Evolutionary conservation across 2,888 invertebrate species (phyloP).

Genomic region (Cheilosia soror): DNA sequence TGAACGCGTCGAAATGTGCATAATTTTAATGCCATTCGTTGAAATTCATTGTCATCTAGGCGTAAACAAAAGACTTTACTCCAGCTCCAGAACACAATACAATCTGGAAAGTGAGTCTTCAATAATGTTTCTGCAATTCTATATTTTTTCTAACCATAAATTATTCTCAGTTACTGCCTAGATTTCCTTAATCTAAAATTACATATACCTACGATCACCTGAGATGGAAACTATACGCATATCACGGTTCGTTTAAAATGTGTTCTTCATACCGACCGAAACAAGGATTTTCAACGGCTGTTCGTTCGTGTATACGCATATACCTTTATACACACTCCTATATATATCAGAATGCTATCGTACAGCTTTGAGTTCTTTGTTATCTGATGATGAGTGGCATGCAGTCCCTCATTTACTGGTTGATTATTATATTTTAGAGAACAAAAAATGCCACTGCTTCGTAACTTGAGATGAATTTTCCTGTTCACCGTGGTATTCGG

Average conservation of each 20-base stretch:
- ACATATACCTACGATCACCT: conserved; percentile 73
- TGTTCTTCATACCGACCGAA: conserved; percentile 37
- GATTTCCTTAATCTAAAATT: conserved; percentile 73
- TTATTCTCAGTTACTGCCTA: conserved; percentile 46
- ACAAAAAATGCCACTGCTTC: conserved; percentile 64
- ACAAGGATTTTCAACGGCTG: conserved; percentile 58
- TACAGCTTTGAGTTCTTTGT: conserved; percentile 65
- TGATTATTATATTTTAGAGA: conserved; percentile 71
- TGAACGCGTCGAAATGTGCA: no score
- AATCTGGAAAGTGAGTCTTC: conserved; percentile 49
- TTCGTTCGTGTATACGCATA: neutral
- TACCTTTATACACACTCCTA: conserved; percentile 13
- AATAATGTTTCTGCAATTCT: conserved; percentile 46
- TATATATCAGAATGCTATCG: conserved; percentile 55
- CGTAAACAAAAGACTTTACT: conserved; percentile 4
- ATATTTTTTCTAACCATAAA: conserved; percentile 41
- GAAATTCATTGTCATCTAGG: neutral
- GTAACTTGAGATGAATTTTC: conserved; percentile 78
- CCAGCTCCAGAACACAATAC: conserved; percentile 27
- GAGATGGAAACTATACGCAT: conserved; percentile 68
- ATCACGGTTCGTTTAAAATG: conserved; percentile 62
- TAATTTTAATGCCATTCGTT: no score
- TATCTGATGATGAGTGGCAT: conserved; percentile 74
- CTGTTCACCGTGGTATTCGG: conserved; percentile 72
- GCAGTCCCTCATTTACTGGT: conserved; percentile 73